These are phyloP conservation scores for Elgonia sp. DNA, from an alignment of 2,888 invertebrate species.

Conservation along the genomic window DNA sequence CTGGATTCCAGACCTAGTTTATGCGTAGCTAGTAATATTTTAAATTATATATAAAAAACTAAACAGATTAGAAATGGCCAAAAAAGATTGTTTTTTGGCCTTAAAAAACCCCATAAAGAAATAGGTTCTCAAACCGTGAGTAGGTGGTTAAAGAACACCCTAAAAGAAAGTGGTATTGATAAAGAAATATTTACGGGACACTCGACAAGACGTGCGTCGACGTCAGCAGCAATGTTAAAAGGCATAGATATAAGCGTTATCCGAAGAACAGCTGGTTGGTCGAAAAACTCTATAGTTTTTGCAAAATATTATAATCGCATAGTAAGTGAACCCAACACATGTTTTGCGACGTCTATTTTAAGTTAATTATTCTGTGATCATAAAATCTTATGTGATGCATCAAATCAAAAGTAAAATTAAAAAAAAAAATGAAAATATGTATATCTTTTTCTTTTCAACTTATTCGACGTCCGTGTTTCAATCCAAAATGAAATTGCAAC, in stretches of 20 bases:
- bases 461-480: not conserved
- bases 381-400: not conserved
- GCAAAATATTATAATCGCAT: conserved; percentile 47
- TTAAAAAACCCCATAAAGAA: conserved; percentile 41
- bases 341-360: conserved; percentile 8
- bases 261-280: conserved; percentile 32
- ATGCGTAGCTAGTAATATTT: conserved; percentile 40
- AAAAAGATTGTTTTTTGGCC: conserved; percentile 45
- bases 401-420: not conserved
- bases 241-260: conserved; percentile 29
- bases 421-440: not conserved
- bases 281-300: conserved; percentile 27
- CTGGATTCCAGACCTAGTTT: conserved; percentile 33
- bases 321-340: not conserved
- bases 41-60: conserved; percentile 31
- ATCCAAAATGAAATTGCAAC: conserved; percentile 48
- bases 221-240: conserved; percentile 19
- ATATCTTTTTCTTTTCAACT: not conserved
- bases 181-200: conserved; percentile 39
- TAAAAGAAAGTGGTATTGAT: conserved; percentile 41
- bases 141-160: conserved; percentile 24
- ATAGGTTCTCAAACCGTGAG: conserved; percentile 40
- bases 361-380: not conserved
- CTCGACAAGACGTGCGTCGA: conserved; percentile 45
- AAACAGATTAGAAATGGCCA: conserved; percentile 23